A percentile compares a stretch with the other conserved stretches of the same genome.
Evolutionary conservation across 2,113 vertebrate species (phyloP).

Genomic region (Gorsachius goisagi): DNA sequence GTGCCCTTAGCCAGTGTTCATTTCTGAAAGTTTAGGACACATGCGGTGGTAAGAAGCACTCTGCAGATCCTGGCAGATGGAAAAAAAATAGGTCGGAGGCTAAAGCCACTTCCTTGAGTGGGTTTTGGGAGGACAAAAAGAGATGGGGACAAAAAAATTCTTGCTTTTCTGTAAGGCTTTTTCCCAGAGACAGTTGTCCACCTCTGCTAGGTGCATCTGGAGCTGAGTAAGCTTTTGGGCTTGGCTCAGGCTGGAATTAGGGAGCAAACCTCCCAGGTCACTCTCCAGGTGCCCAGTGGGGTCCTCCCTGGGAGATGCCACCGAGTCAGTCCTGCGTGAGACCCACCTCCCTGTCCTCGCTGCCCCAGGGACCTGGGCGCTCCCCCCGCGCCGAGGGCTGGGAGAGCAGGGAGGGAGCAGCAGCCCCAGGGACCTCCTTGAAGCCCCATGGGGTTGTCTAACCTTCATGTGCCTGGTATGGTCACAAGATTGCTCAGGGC

Average conservation of each 20-base stretch:
- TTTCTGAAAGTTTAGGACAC: not conserved
- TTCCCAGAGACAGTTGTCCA: rapidly evolving
- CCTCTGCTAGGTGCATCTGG: rapidly evolving
- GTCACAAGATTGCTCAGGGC: not conserved
- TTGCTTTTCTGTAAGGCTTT: not conserved
- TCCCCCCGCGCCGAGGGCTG: rapidly evolving
- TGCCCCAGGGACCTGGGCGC: not conserved
- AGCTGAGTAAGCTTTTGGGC: not conserved
- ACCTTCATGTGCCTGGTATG: not conserved
- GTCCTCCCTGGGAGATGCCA: not conserved
- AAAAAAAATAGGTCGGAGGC: not conserved
- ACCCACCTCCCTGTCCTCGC: not conserved
- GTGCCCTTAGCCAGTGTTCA: not conserved
- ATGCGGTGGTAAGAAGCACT: not conserved
- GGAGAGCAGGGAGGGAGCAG: not conserved
- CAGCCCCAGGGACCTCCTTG: not conserved
- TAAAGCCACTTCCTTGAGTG: not conserved
- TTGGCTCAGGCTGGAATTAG: not conserved
- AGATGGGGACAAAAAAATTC: not conserved
- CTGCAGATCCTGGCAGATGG: not conserved
- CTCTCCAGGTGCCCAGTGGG: too few relatives aligned
- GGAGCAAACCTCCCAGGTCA: not conserved
- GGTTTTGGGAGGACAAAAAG: not conserved
- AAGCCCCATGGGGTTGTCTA: not conserved
- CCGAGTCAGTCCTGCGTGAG: not conserved